phyloP scores from a whole-genome alignment of 2,113 vertebrate genomes.

The Drymodes brunneopygia region DNA sequence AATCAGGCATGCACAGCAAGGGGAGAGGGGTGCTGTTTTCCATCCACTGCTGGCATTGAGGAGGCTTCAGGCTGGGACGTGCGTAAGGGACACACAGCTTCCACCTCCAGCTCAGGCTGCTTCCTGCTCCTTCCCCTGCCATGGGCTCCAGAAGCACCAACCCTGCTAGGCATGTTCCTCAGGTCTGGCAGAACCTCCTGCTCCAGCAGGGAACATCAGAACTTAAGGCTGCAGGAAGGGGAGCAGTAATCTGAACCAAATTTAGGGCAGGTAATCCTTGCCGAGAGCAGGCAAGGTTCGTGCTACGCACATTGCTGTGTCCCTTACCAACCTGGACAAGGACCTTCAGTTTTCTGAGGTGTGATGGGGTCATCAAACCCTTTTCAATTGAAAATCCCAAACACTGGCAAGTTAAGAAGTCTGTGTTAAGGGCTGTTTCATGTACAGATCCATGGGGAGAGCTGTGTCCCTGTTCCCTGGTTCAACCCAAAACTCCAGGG shows the following conservation, averaged over 20 bases:
- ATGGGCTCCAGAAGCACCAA: background rate
- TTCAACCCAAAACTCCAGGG: background rate
- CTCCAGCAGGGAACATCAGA: background rate
- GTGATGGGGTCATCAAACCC: background rate
- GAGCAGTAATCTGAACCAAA: background rate
- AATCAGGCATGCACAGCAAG: accelerated
- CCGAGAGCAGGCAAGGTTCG: background rate
- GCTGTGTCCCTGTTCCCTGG: background rate
- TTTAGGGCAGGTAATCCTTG: background rate
- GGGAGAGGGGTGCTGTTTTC: background rate
- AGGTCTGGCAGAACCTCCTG: background rate
- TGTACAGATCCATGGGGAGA: background rate
- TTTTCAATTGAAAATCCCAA: background rate
- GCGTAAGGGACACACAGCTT: background rate
- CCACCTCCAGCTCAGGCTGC: background rate
- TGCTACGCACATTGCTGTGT: background rate
- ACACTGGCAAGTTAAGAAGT: background rate
- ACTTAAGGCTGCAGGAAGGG: background rate
- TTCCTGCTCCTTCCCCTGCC: background rate
- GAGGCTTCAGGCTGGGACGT: background rate
- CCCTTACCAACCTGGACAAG: background rate
- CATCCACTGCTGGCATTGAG: background rate
- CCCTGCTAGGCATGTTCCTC: accelerated
- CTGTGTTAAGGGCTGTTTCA: background rate
- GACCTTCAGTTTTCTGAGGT: background rate